These are phyloP conservation scores for Nomada fabriciana DNA, from an alignment of 2,888 invertebrate species.

Conservation along the genomic window DNA sequence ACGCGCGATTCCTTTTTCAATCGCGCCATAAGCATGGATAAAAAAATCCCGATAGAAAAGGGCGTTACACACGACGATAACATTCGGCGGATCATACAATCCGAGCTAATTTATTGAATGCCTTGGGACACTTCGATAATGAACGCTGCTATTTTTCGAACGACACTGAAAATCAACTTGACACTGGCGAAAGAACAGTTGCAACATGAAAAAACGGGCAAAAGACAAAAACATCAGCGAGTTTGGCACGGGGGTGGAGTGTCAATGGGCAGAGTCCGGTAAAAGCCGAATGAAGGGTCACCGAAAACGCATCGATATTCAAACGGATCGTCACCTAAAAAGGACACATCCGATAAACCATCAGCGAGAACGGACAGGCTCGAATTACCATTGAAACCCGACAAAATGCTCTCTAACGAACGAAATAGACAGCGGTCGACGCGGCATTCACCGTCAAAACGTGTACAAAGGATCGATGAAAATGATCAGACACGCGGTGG, in stretches of 20 bases:
- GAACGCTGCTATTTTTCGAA: slow-evolving; percentile 7
- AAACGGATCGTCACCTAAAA: slow-evolving; percentile 61
- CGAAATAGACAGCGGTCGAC: slow-evolving; percentile 52
- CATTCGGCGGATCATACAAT: slow-evolving; percentile 26
- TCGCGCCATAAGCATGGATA: neutral
- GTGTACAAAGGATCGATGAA: slow-evolving; percentile 58
- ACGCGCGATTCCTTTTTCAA: neutral
- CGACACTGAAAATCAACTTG: neutral
- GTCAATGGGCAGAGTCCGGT: slow-evolving; percentile 41
- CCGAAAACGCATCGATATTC: slow-evolving; percentile 53
- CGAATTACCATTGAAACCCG: slow-evolving; percentile 60
- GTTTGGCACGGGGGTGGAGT: slow-evolving; percentile 18
- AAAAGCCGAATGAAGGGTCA: slow-evolving; percentile 57
- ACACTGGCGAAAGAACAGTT: slow-evolving; percentile 33
- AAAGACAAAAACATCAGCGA: slow-evolving; percentile 31
- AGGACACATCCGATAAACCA: slow-evolving; percentile 61
- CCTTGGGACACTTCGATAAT: neutral
- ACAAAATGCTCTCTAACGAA: slow-evolving; percentile 57
- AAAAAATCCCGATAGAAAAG: neutral
- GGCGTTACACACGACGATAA: neutral
- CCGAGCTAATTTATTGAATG: slow-evolving; percentile 39
- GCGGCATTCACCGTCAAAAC: slow-evolving; percentile 49
- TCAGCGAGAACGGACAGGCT: slow-evolving; percentile 47
- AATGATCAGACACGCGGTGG: slow-evolving; percentile 51
- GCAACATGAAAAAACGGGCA: neutral